Evolutionary conservation across 2,797 vertebrate species (phyloP).

Genomic region (Pyrocephalus nanus): DNA sequence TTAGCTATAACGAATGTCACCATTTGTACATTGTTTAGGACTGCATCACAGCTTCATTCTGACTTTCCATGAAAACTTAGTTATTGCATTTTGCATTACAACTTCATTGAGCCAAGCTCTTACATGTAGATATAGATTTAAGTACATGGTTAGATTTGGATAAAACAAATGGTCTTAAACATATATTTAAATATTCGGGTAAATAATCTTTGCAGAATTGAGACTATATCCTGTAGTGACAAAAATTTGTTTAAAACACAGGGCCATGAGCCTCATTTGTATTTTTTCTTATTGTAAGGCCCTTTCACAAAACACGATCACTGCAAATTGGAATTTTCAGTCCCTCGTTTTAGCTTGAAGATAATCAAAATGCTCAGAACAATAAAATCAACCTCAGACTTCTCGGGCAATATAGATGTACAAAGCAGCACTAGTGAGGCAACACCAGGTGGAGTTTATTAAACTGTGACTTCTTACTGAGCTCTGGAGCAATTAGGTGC

Average conservation of each 20-base stretch:
- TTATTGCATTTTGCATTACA: not conserved
- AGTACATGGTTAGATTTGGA: not conserved
- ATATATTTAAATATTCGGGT: not conserved
- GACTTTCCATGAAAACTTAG: not conserved
- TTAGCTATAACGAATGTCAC: not conserved
- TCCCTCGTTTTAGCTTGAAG: not conserved
- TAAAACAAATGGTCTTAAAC: not conserved
- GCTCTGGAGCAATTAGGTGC: slow-evolving; percentile 5
- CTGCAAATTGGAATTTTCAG: not conserved
- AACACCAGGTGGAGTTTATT: slow-evolving; percentile 15
- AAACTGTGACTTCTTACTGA: slow-evolving; percentile 3
- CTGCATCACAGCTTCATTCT: not conserved
- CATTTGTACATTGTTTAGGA: not conserved
- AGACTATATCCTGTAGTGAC: not conserved
- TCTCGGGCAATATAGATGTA: not conserved
- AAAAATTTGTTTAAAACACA: not conserved
- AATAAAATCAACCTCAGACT: not conserved
- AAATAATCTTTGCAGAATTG: not conserved
- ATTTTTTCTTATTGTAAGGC: not conserved
- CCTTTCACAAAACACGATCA: not conserved
- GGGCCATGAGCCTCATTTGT: not conserved
- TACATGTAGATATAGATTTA: not conserved
- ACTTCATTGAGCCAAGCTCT: not conserved
- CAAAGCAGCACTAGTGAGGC: not conserved
- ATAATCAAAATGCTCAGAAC: not conserved